A percentile compares a stretch with the other conserved stretches of the same genome.
Conservation (phyloP, 2,113 vertebrate species). For the Lontra canadensis region DNA sequence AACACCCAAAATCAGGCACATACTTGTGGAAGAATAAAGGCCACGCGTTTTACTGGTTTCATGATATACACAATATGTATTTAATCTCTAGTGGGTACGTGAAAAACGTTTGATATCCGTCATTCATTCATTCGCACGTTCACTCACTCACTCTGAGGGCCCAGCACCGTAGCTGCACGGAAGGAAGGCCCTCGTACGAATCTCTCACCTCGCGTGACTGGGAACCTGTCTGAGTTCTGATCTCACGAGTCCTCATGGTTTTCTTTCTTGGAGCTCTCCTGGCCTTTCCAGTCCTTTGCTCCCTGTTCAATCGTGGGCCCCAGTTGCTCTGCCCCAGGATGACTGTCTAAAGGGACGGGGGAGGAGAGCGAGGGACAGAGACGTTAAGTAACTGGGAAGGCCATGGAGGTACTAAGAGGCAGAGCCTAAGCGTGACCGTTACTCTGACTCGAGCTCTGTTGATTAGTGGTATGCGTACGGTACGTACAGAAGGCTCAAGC, state of each 20-base stretch:
- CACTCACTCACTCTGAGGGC: neutral
- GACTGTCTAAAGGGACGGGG: neutral
- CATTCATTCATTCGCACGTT: neutral
- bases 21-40: neutral
- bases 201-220: rapidly evolving
- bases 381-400: rapidly evolving
- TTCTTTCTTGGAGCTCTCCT: neutral
- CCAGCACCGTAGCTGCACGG: no score
- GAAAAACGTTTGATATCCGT: rapidly evolving
- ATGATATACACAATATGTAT: neutral
- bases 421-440: rapidly evolving
- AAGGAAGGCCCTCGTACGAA: rapidly evolving
- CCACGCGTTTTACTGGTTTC: rapidly evolving
- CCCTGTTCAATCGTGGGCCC: rapidly evolving
- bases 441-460: rapidly evolving
- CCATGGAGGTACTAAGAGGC: rapidly evolving
- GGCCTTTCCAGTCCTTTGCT: no score
- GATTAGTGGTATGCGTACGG: rapidly evolving
- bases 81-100: neutral
- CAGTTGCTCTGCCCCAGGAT: rapidly evolving
- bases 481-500: neutral
- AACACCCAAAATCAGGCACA: neutral
- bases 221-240: rapidly evolving
- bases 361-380: neutral
- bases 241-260: rapidly evolving